phyloP scores from a whole-genome alignment of 2,888 invertebrate species.

The Aporophyla lueneburgensis region DNA sequence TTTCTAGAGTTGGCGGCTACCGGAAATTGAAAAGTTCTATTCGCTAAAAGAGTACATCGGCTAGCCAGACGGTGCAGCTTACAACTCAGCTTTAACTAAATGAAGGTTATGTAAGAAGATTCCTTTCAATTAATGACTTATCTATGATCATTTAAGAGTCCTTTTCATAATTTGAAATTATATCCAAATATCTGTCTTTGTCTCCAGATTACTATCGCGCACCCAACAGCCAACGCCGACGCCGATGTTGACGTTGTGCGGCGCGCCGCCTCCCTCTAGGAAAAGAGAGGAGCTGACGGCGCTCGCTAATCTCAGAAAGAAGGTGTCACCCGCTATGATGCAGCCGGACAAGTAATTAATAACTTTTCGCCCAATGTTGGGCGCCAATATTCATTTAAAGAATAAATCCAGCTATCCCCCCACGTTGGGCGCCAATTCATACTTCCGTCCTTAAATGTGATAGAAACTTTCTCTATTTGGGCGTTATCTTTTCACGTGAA shows the following conservation, averaged over 20 bases:
- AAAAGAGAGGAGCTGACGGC: conserved; percentile 93
- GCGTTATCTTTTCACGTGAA: background rate
- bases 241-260: conserved; percentile 86
- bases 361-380: background rate
- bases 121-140: background rate
- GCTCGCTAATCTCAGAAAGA: conserved; percentile 93
- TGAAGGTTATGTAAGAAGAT: background rate
- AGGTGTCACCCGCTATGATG: conserved; percentile 91
- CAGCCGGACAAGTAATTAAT: conserved; percentile 79
- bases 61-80: background rate
- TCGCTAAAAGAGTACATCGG: conserved; percentile 5
- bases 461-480: background rate
- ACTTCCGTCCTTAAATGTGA: background rate
- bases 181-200: background rate
- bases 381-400: background rate
- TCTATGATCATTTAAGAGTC: background rate
- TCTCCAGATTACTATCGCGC: conserved; percentile 76
- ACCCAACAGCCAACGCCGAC: conserved; percentile 80
- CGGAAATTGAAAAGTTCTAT: conserved; percentile 58
- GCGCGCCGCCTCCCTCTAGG: conserved; percentile 92
- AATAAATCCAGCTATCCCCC: background rate
- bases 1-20: conserved; percentile 14
- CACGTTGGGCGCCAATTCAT: background rate
- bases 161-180: background rate
- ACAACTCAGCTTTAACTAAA: background rate